Percentiles rank a stretch among this genome's conserved stretches.
phyloP scores from a whole-genome alignment of 2,797 vertebrate species.

The Rhinella marina region DNA sequence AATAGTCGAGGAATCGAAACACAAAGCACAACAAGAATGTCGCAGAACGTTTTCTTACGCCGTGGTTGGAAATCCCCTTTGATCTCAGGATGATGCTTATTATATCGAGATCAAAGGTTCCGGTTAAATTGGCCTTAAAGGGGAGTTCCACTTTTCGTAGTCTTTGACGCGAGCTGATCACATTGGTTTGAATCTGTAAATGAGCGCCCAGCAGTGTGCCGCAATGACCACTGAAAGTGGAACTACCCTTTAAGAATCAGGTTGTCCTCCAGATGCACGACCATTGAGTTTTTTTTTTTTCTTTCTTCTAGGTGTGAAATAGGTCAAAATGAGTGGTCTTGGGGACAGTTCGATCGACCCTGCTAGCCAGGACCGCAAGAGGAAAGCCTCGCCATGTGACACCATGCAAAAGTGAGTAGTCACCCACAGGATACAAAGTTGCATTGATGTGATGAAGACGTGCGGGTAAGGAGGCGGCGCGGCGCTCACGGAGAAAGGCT shows the following conservation, averaged over 20 bases:
- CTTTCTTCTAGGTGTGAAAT: constrained; percentile 78
- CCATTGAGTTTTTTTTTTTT: constrained; percentile 26
- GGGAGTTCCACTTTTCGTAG: neutral
- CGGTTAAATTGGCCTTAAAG: neutral
- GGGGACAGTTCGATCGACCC: constrained; percentile 90
- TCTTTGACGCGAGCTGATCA: neutral
- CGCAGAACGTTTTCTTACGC: neutral
- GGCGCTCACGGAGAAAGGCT: constrained; percentile 16
- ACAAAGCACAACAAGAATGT: neutral
- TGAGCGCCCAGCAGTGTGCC: too few species aligned
- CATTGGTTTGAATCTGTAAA: too few species aligned
- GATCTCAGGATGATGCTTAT: too few species aligned
- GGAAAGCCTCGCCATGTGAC: constrained; percentile 91
- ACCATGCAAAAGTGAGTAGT: constrained; percentile 85
- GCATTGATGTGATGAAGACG: neutral
- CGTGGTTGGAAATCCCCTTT: too few species aligned
- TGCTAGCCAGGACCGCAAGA: constrained; percentile 87
- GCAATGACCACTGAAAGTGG: neutral
- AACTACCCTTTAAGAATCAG: neutral
- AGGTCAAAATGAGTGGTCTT: constrained; percentile 92
- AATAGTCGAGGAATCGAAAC: too few species aligned
- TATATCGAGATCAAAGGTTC: neutral
- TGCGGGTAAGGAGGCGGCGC: neutral
- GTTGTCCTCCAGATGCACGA: neutral
- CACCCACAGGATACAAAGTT: neutral